Base-by-base conservation (phyloP, 2,113 vertebrate genomes). In the Prochilodus magdalenae region DNA sequence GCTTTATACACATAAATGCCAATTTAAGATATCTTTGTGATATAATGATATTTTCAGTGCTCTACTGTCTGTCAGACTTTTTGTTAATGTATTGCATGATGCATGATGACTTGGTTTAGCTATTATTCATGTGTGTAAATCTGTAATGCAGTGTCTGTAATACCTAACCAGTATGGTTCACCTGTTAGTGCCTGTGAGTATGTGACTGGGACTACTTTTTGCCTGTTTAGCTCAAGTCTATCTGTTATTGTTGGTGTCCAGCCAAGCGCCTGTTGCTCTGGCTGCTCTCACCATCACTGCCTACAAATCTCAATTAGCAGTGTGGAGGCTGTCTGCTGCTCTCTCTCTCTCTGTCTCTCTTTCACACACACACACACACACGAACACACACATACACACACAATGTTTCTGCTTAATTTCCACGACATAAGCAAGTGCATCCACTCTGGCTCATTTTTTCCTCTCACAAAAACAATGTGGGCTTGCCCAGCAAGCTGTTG, bases 401-500 rank as follows among this genome's bases (percentile, higher is more conserved):
- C 57, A 13, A 22, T 71, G 44, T 27, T 53, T 72, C 67, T 7
- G 67, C 44, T 63, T 65, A 60, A 80, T 84, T 83, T 83, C 80
- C 60, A 74, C 36, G 67, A 81, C 16, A 20, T 49, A 69, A 55
- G 69, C 66, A 81, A 80, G 55, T 74, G 67, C 77, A 73, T 78
- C 51, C 49, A 77, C 26, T 80, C 79, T 14, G 85, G 60, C 73
- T 77, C 59, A 78, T 69, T 74, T 86, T 73, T 73, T 81, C 75
- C 53, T 70, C 40, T 82, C 62, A 16, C 30, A 80, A 84, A n/a
- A 84, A 88, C 82, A 83, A 88, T 80, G 72, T 77, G 79, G 79
- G 77, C 67, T 84, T 72, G 71, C 91, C 93, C 90, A 89, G 89
- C 93, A 95, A 94, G 94, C 94, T 94, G 94, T 92, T 90, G 60